These are phyloP conservation scores for Fringilla coelebs DNA, from an alignment of 2,797 vertebrate species.

Conservation along the genomic window DNA sequence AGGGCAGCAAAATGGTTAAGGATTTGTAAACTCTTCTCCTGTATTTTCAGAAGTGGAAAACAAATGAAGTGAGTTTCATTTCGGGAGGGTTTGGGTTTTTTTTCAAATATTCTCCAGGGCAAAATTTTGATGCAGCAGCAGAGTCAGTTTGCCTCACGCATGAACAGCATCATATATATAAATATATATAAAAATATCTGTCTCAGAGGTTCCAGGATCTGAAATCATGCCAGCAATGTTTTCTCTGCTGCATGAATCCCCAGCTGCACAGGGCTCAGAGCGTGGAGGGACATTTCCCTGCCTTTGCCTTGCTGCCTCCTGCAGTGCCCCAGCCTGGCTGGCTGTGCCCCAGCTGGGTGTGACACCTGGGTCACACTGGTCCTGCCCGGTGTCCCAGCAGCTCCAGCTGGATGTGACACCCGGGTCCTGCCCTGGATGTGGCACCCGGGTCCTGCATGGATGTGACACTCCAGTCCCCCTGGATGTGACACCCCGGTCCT, in stretches of 20 bases:
- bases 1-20: background rate
- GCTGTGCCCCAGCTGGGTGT: background rate
- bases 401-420: too few species aligned
- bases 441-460: too few species aligned
- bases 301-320: background rate
- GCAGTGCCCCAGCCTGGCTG: background rate
- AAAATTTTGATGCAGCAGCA: background rate
- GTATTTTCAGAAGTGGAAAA: background rate
- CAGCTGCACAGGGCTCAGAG: background rate
- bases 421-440: too few species aligned
- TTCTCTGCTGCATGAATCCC: background rate
- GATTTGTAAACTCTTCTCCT: background rate
- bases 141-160: background rate
- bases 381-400: too few species aligned
- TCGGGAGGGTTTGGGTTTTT: background rate
- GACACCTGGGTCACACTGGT: too few species aligned
- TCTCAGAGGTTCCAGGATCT: background rate
- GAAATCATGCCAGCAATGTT: background rate
- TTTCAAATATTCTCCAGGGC: background rate
- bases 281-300: background rate
- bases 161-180: background rate
- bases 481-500: too few species aligned
- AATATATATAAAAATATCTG: background rate
- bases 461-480: too few species aligned
- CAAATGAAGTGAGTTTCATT: constrained; percentile 14